A percentile compares a stretch with the other conserved stretches of the same genome.
phyloP scores from a whole-genome alignment of 2,797 vertebrate genomes.

The Tarsius wallacei region DNA sequence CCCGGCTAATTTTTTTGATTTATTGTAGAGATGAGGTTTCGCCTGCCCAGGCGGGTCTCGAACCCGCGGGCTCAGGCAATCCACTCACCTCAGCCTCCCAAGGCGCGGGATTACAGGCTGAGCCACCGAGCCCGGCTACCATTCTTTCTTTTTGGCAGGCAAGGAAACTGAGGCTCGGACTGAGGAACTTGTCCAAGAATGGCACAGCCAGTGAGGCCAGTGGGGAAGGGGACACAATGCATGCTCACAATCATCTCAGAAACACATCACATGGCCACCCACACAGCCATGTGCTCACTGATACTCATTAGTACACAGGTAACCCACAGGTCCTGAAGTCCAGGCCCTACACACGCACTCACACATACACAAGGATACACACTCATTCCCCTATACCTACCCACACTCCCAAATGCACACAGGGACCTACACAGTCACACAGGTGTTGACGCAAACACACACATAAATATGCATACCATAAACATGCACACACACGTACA shows the following conservation, averaged over 20 bases:
- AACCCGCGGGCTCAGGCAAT: too few species aligned
- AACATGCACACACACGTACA: neutral
- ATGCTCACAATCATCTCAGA: neutral
- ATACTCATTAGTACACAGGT: neutral
- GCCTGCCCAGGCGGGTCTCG: too few species aligned
- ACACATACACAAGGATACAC: neutral
- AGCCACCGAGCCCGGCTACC: too few species aligned
- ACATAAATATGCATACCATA: neutral
- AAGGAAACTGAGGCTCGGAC: too few species aligned
- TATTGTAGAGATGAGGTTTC: too few species aligned
- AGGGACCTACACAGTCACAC: neutral
- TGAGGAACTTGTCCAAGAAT: too few species aligned
- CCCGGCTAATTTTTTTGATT: too few species aligned
- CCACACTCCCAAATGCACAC: neutral
- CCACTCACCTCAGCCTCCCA: too few species aligned
- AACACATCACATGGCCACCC: neutral
- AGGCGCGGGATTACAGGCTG: too few species aligned
- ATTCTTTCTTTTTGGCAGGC: too few species aligned
- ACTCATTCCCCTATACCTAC: neutral
- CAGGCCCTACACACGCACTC: rapidly evolving
- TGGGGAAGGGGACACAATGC: too few species aligned
- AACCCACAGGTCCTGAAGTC: neutral
- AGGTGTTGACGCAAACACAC: neutral
- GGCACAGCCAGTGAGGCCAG: too few species aligned
- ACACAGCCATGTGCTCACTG: rapidly evolving